These are phyloP conservation scores for Platynereis dumerilii DNA, from an alignment of 2,888 invertebrate genomes.

Conservation along the genomic window DNA sequence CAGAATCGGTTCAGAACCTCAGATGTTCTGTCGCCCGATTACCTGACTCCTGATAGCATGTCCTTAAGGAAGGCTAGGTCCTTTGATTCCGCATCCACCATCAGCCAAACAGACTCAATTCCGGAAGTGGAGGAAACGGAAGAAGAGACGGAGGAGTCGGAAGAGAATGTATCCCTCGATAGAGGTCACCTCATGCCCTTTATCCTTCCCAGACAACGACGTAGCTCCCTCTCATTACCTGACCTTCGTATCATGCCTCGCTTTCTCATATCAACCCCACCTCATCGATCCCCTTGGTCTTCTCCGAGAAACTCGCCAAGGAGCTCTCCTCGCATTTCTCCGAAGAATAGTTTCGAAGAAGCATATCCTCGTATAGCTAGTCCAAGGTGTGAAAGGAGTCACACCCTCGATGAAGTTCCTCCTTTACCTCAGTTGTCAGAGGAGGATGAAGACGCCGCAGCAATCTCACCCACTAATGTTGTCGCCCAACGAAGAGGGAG, in stretches of 20 bases:
- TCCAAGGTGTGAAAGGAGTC: not conserved
- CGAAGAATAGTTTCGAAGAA: not conserved
- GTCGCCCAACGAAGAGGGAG: not conserved
- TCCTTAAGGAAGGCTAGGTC: not conserved
- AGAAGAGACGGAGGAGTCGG: not conserved
- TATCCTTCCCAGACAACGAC: not conserved
- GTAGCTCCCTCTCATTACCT: slow-evolving; percentile 1
- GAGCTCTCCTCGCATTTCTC: too few species aligned
- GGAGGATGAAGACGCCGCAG: not conserved
- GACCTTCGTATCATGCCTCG: slow-evolving; percentile 1
- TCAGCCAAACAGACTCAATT: not conserved
- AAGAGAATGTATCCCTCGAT: too few species aligned
- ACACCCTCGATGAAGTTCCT: slow-evolving; percentile 1
- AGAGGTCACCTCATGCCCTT: not conserved
- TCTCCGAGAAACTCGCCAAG: not conserved
- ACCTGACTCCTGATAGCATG: too few species aligned
- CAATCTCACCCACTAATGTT: not conserved
- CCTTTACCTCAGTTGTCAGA: slow-evolving; percentile 3
- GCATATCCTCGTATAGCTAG: not conserved
- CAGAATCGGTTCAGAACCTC: too few species aligned
- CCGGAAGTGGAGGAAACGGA: slow-evolving; percentile 3
- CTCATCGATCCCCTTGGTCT: not conserved
- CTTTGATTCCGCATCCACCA: not conserved
- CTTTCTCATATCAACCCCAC: not conserved
- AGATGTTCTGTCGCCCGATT: too few species aligned